Percentiles rank a stretch among this genome's conserved stretches.
Conservation (phyloP, 2,113 vertebrate genomes). For the Tretioscincus oriximinensis region DNA sequence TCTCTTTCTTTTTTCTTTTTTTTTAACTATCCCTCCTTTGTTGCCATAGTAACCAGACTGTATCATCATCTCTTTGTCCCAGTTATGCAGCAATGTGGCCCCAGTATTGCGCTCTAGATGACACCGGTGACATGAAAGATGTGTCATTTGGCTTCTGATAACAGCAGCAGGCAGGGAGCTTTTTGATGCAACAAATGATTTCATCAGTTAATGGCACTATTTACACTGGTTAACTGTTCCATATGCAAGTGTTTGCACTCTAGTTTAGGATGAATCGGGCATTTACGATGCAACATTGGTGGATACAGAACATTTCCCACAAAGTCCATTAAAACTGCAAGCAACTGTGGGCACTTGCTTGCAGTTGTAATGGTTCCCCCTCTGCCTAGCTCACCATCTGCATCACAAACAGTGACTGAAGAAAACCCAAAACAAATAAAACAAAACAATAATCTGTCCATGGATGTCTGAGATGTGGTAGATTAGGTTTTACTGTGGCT, state of each 20-base stretch:
- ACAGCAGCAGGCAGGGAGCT: constrained; percentile 8
- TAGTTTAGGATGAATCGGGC: background rate
- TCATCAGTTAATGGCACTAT: fast-evolving
- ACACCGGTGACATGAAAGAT: constrained; percentile 44
- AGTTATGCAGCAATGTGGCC: constrained; percentile 71
- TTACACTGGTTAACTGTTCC: fast-evolving
- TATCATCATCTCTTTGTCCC: constrained; percentile 89
- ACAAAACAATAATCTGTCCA: constrained; percentile 38
- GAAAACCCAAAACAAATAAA: background rate
- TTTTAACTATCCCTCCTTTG: constrained; percentile 80
- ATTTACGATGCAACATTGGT: background rate
- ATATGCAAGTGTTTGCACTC: fast-evolving
- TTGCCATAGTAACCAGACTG: constrained; percentile 94
- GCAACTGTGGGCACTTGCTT: background rate
- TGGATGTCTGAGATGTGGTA: constrained; percentile 9
- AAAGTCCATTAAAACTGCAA: background rate
- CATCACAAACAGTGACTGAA: background rate
- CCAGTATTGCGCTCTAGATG: constrained; percentile 54
- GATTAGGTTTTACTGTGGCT: constrained; percentile 39
- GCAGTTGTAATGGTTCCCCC: fast-evolving
- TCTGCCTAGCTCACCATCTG: background rate
- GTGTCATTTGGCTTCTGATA: constrained; percentile 3
- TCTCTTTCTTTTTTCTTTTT: constrained; percentile 38
- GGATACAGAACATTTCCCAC: background rate
- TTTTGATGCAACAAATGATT: background rate